A percentile compares a stretch with the other conserved stretches of the same genome.
These are phyloP conservation scores for Arenaria interpres DNA, from an alignment of 2,113 vertebrate genomes.

Conservation along the genomic window DNA sequence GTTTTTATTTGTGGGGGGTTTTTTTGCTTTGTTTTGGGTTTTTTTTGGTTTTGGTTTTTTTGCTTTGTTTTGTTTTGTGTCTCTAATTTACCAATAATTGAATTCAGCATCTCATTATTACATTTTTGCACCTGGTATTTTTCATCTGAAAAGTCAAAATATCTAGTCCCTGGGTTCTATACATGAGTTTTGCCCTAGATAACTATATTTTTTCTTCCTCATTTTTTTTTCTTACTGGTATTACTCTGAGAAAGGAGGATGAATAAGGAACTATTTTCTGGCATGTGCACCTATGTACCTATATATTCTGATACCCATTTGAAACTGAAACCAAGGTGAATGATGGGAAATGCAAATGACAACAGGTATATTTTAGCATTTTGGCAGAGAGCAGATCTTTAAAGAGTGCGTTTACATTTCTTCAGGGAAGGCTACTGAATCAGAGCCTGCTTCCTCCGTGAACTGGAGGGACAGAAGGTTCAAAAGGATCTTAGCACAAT, in stretches of 20 bases:
- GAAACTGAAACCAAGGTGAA: background rate
- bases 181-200: background rate
- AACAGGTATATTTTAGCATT: background rate
- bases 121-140: background rate
- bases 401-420: background rate
- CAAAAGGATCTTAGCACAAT: conserved; percentile 63
- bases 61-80: background rate
- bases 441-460: background rate
- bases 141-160: background rate
- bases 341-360: background rate
- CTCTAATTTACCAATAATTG: background rate
- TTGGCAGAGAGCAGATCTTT: background rate
- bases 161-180: background rate
- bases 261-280: background rate
- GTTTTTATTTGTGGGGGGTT: too few species aligned
- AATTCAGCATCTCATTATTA: background rate
- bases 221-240: background rate
- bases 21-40: background rate
- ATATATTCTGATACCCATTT: background rate
- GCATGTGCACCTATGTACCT: background rate
- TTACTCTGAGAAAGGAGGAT: background rate
- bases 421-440: background rate
- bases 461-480: conserved; percentile 25
- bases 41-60: background rate
- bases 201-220: background rate